phyloP scores from a whole-genome alignment of 2,888 invertebrate genomes.

The Diaprepes abbreviatus region DNA sequence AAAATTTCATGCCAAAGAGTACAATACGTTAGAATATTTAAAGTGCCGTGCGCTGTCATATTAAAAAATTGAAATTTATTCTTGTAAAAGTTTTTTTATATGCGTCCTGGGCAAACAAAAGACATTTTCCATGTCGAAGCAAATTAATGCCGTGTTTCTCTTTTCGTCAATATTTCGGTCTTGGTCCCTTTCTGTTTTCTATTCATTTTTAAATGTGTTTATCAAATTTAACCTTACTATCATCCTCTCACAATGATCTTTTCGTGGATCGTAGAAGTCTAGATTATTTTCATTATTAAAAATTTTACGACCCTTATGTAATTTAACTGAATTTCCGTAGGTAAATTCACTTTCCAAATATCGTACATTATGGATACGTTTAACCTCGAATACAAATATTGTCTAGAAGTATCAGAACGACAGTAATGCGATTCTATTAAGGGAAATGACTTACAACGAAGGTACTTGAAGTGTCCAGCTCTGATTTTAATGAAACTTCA shows the following conservation, averaged over 20 bases:
- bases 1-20: not conserved
- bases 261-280: not conserved
- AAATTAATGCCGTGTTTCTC: not conserved
- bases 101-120: not conserved
- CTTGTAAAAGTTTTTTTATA: too few relatives aligned
- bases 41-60: not conserved
- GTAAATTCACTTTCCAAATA: not conserved
- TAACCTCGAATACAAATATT: not conserved
- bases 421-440: not conserved
- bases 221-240: not conserved
- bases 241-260: not conserved
- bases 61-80: not conserved
- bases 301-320: not conserved
- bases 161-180: not conserved
- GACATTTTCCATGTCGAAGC: not conserved
- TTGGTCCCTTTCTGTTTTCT: not conserved
- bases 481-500: too few relatives aligned
- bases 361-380: not conserved
- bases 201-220: not conserved
- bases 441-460: not conserved
- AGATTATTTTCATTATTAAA: not conserved
- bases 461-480: too few relatives aligned
- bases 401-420: not conserved
- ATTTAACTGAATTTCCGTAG: not conserved
- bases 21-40: not conserved